Base-by-base conservation (phyloP, 1,140 invertebrate genomes). In the Drosophila saltans region DNA sequence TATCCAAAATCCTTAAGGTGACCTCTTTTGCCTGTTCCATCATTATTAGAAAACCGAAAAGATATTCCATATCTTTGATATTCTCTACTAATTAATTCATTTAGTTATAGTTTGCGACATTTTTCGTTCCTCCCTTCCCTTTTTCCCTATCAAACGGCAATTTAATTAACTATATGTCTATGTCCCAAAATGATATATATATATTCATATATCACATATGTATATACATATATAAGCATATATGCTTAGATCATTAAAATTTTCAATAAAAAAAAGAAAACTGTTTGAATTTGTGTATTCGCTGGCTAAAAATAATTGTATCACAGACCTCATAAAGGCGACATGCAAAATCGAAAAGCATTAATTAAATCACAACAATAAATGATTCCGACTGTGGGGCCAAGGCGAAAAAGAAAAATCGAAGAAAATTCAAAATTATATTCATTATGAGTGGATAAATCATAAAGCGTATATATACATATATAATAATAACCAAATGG, bases 311-410 rank as follows among this genome's bases (percentile, higher is more conserved):
- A 16, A 48, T 8, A 48, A 16, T 36, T 36, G 6, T 48, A 48
- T 8, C 21, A 48, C 7, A 3, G 6, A 48, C 45, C 2, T 9
- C 45, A 48, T 24, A 45, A 9, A 48, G 45, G 21, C 21, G 45
- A 48, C 45, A 24, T 48, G 21, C 45, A 24, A 66, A 81, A 75
- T 81, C 56, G 62, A 59, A 69, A 62, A 55, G 59, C 65, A 72
- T 86, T 85, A 81, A 85, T 85, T 85, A 85, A 81, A 75, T 41
- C 65, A 70, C 75, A 78, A 81, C 78, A 86, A 84, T 81, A 75
- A 84, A 73, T 66, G 63, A 56, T 73, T 66, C 36, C 39, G 61
- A 71, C 43, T 73, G 57, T 2, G 21, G 45, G 45, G 21, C 80
- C 79, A 43, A 52, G 62, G 62, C 71, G 56, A 77, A 60, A 36